Evolutionary conservation across 2,888 invertebrate species (phyloP), one percentile per base, ranked within the genome.

Genomic region (Spicauda simplicius): DNA sequence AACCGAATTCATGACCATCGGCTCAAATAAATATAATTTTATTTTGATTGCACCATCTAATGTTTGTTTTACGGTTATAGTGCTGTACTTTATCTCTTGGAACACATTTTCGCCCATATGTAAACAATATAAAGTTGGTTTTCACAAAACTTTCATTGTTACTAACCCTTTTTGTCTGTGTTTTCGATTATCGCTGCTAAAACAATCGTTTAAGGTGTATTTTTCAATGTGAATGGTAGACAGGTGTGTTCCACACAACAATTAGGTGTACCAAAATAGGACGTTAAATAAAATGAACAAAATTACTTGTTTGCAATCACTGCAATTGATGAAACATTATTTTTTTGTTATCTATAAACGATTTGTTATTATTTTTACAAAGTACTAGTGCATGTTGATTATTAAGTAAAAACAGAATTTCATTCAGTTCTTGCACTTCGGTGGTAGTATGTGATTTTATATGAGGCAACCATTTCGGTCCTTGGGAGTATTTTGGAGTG

Each of bases 21-120:
- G 80, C 81, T 84, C 83, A 80, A 85, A 88, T 87, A 87, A 87
- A 88, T 86, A 88, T 86, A 76, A 76, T 74, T 76, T 76, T 75
- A 73, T 74, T 77, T 76, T 73, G 76, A 77, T 77, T 76, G 73
- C 76, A 77, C 75, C 73, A 67, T 68, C 75, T 76, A 74, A 76
- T 74, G 73, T 74, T 76, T 75, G 74, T 75, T 77, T 76, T 76
- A 77, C 74, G 75, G 71, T 74, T 73, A 74, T 74, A 70, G 72
- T 68, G 72, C 70, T 71, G 70, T 73, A 71, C 41, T 52, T 16
- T n/a, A 11, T 18, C 12, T 11, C 30, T 18, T 48, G 4, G 5
- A 54, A 58, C 14, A 52, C 11, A 55, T 4, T 60, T 55, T 60
- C 25, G 30, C 19, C 8, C 54, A 19, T 60, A 55, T 33, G n/a